A percentile compares a stretch with the other conserved stretches of the same genome.
phyloP scores from a whole-genome alignment of 2,888 invertebrate species.

The Chrysina gloriosa region DNA sequence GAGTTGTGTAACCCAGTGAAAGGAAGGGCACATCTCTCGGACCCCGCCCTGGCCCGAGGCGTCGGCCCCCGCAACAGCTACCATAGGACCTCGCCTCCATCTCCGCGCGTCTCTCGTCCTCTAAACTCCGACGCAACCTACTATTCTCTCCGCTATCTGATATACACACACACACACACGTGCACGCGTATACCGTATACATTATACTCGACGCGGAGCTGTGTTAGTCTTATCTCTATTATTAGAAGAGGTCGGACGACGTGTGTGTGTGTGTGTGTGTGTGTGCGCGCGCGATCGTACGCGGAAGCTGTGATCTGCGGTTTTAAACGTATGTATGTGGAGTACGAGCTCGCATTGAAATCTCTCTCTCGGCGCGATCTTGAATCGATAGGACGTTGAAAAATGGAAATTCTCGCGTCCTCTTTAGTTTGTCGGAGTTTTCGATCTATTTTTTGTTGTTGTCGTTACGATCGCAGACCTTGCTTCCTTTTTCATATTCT shows the following conservation, averaged over 20 bases:
- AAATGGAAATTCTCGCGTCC: no score
- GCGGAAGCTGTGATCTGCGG: no score
- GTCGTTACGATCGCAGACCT: no score
- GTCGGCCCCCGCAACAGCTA: conserved; percentile 62
- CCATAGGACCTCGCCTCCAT: conserved; percentile 45
- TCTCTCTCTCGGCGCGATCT: no score
- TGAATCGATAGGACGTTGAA: no score
- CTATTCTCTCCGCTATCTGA: conserved; percentile 4
- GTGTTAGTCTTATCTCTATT: no score
- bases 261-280: neutral
- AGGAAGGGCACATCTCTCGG: conserved; percentile 66
- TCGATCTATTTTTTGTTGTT: no score
- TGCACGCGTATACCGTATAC: neutral
- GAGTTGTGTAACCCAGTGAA: conserved; percentile 64
- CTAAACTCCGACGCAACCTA: conserved; percentile 40
- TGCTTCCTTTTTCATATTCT: no score
- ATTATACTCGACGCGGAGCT: neutral
- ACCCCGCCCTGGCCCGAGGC: conserved; percentile 64
- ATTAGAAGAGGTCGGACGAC: no score
- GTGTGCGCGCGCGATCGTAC: neutral
- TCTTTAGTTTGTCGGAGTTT: no score
- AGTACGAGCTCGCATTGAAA: no score
- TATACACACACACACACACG: neutral
- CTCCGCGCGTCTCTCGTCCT: conserved; percentile 43
- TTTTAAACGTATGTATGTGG: no score